Conservation (phyloP, 2,888 invertebrate species). For the Schrankia costaestrigalis region DNA sequence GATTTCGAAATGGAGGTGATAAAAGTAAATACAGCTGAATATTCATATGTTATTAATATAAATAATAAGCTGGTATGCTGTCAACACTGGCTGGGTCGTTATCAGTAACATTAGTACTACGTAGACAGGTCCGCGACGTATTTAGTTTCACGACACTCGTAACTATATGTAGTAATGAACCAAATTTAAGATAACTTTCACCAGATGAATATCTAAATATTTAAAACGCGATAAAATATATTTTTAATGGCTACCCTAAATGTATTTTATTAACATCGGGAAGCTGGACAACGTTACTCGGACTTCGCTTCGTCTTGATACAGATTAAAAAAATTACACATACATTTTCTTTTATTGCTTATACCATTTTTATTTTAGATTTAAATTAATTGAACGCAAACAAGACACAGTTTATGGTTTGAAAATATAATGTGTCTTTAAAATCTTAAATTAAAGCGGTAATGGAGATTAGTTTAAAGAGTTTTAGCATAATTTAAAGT, state of each 20-base stretch:
- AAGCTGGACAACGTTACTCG: conserved; percentile 40
- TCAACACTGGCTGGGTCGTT: conserved; percentile 10
- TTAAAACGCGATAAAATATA: conserved; percentile 77
- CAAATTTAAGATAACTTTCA: conserved; percentile 71
- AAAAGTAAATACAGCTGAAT: too few relatives aligned
- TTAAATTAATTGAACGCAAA: conserved; percentile 75
- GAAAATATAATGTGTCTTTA: conserved; percentile 45
- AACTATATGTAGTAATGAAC: conserved; percentile 58
- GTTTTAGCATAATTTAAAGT: conserved; percentile 57
- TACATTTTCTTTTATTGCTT: conserved; percentile 61
- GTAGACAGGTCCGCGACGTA: conserved; percentile 36
- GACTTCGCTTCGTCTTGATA: conserved; percentile 50
- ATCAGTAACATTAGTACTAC: conserved; percentile 21
- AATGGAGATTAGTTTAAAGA: conserved; percentile 47
- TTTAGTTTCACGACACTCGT: conserved; percentile 58
- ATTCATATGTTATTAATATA: too few relatives aligned
- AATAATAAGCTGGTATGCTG: too few relatives aligned
- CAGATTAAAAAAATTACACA: conserved; percentile 68
- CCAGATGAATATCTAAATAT: conserved; percentile 77
- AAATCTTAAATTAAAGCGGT: conserved; percentile 49
- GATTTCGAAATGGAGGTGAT: too few relatives aligned
- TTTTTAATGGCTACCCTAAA: conserved; percentile 70
- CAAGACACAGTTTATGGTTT: conserved; percentile 59
- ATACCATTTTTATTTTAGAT: conserved; percentile 62
- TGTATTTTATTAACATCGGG: conserved; percentile 66